Base-by-base conservation (phyloP, 2,113 vertebrate species). In the Blennius ocellaris region DNA sequence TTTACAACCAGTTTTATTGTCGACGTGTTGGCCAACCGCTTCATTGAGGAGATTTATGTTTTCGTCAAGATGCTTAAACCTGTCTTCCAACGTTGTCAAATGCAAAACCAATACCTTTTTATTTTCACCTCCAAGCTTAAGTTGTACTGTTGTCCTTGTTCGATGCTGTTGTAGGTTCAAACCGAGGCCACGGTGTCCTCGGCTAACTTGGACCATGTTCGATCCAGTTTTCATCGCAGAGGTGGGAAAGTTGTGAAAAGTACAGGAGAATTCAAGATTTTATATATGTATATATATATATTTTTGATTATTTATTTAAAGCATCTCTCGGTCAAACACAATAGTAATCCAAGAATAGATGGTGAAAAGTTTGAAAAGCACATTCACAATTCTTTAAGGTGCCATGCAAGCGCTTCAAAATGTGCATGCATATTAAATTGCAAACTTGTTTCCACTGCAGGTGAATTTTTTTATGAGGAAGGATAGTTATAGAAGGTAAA, bases 271-370 rank as follows among this genome's bases (percentile, higher is more conserved):
- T n/a, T n/a, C n/a, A n/a, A n/a, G n/a, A n/a, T n/a, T n/a, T n/a
- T n/a, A n/a, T n/a, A n/a, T n/a, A n/a, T n/a, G n/a, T n/a, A n/a
- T n/a, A n/a, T n/a, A n/a, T n/a, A n/a, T n/a, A n/a, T n/a, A n/a
- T n/a, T n/a, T n/a, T n/a, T n/a, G n/a, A n/a, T n/a, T 62, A 39
- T 44, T 58, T 58, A 1, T 41, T 39, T 49, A 57, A 48, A 67
- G n/a, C n/a, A n/a, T n/a, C n/a, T n/a, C n/a, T n/a, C n/a, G n/a
- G n/a, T n/a, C n/a, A n/a, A 62, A 41, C 58, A 62, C 49, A 68
- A 41, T 59, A 53, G 54, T 60, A 64, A 73, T 36, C 58, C 70
- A 75, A 61, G 51, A 83, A 87, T 74, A 82, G 76, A 21, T 12
- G 16, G 7, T 75, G 44, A 78, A 81, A 73, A 51, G 16, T 43